A percentile compares a stretch with the other conserved stretches of the same genome.
These are phyloP conservation scores for Melinaea marsaeus DNA, from an alignment of 2,888 invertebrate genomes.

Conservation along the genomic window DNA sequence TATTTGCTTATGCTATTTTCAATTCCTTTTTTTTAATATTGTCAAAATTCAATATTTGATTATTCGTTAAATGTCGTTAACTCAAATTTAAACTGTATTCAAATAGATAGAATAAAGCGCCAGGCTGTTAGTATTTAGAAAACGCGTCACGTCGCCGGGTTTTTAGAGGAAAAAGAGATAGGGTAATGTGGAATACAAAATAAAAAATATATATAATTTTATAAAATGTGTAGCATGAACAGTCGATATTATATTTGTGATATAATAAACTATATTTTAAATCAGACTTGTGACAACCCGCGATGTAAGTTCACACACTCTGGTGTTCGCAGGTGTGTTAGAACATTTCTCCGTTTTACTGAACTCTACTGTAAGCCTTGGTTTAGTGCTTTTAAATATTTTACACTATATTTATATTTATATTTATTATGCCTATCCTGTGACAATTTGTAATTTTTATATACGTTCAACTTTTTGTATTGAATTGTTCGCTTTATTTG, in stretches of 20 bases:
- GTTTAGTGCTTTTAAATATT: constrained; percentile 15
- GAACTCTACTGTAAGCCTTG: constrained; percentile 28
- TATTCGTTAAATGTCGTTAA: too few relatives aligned
- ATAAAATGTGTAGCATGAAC: not conserved
- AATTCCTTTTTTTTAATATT: too few relatives aligned
- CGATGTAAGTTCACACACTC: constrained; percentile 10
- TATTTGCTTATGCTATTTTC: too few relatives aligned
- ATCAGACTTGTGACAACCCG: constrained; percentile 6
- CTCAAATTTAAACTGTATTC: too few relatives aligned
- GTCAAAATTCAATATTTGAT: too few relatives aligned
- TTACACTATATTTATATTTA: not conserved
- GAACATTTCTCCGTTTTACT: constrained; percentile 40
- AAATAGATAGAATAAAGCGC: too few relatives aligned
- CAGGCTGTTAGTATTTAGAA: too few relatives aligned
- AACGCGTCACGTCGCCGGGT: too few relatives aligned
- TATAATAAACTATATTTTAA: not conserved
- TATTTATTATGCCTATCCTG: not conserved
- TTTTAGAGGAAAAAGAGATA: too few relatives aligned
- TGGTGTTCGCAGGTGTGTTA: constrained; percentile 31
- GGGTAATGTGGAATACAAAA: not conserved
- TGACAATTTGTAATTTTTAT: not conserved
- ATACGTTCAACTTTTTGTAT: not conserved
- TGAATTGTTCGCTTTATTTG: too few relatives aligned
- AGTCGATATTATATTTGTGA: not conserved
- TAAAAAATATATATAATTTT: not conserved